These are phyloP conservation scores for Heliothis peltigera DNA, from an alignment of 2,888 invertebrate genomes.

Conservation along the genomic window DNA sequence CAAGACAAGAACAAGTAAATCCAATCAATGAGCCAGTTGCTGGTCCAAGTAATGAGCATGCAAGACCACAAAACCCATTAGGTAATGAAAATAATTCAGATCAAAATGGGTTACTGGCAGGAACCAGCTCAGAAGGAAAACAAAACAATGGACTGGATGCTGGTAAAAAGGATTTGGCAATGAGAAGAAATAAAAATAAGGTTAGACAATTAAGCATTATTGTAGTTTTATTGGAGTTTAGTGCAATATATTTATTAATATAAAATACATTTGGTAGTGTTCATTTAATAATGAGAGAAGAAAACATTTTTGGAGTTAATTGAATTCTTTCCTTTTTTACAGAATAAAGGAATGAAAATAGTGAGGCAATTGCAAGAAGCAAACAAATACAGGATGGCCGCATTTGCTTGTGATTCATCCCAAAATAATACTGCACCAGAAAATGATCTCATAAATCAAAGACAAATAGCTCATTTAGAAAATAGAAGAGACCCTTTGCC, in stretches of 20 bases:
- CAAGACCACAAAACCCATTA: constrained; percentile 57
- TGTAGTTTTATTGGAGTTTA: too few relatives aligned
- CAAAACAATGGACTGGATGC: constrained; percentile 72
- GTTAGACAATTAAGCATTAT: constrained; percentile 52
- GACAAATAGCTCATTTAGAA: constrained; percentile 85
- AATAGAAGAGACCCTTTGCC: constrained; percentile 79
- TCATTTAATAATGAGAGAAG: too few relatives aligned
- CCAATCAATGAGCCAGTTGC: constrained; percentile 78
- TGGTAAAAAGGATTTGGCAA: constrained; percentile 76
- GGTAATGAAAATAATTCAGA: constrained; percentile 70
- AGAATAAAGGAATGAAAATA: constrained; percentile 87
- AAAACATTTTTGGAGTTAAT: neutral
- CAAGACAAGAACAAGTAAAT: constrained; percentile 70
- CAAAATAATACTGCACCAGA: constrained; percentile 77
- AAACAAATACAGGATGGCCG: constrained; percentile 88
- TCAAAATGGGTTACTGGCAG: constrained; percentile 64
- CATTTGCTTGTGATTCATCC: constrained; percentile 85
- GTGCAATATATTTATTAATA: too few relatives aligned
- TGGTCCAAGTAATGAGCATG: constrained; percentile 84
- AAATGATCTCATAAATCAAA: constrained; percentile 87
- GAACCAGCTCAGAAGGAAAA: constrained; percentile 70
- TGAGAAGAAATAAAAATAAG: constrained; percentile 83
- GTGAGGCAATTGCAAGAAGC: constrained; percentile 87
- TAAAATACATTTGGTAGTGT: too few relatives aligned
- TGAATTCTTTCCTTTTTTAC: constrained; percentile 63